Evolutionary conservation across 2,797 vertebrate species (phyloP).

Genomic region (Gymnoscopelus braueri): DNA sequence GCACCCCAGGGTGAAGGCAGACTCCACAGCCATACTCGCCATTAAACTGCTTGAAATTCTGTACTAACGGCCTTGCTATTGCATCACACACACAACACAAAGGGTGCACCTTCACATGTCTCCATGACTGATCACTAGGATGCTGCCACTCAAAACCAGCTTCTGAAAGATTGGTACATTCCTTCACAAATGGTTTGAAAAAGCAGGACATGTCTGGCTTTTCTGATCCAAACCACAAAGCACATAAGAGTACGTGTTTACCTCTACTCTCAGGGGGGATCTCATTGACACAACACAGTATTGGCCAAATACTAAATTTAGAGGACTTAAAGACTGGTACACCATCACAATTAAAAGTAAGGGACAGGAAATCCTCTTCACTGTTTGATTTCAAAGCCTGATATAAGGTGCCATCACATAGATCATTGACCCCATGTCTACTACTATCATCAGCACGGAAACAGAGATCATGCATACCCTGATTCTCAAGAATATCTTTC

Average conservation of each 20-base stretch:
- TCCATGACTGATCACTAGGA: slow-evolving; percentile 32
- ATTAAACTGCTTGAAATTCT: slow-evolving; percentile 40
- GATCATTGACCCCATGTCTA: slow-evolving; percentile 8
- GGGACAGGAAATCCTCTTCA: slow-evolving; percentile 32
- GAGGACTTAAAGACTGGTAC: slow-evolving; percentile 31
- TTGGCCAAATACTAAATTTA: slow-evolving; percentile 38
- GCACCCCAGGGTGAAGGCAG: slow-evolving; percentile 33
- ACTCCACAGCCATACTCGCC: slow-evolving; percentile 33
- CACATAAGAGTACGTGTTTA: slow-evolving; percentile 31
- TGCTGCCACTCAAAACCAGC: slow-evolving; percentile 38
- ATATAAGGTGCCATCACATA: slow-evolving; percentile 28
- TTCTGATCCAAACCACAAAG: slow-evolving; percentile 33
- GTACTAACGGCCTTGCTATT: slow-evolving; percentile 37
- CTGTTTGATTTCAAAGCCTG: slow-evolving; percentile 26
- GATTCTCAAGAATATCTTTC: slow-evolving; percentile 38
- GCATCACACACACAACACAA: slow-evolving; percentile 42
- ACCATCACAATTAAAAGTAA: slow-evolving; percentile 30
- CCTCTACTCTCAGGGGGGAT: slow-evolving; percentile 24
- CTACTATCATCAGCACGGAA: slow-evolving; percentile 18
- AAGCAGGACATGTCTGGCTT: slow-evolving; percentile 26
- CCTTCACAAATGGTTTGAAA: slow-evolving; percentile 28
- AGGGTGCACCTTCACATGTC: slow-evolving; percentile 20
- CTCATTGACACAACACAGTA: slow-evolving; percentile 29
- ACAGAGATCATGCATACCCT: slow-evolving; percentile 34
- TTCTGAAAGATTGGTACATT: slow-evolving; percentile 25